Conservation (phyloP, 2,888 invertebrate genomes). For the Drosophila nr. fundita region DNA sequence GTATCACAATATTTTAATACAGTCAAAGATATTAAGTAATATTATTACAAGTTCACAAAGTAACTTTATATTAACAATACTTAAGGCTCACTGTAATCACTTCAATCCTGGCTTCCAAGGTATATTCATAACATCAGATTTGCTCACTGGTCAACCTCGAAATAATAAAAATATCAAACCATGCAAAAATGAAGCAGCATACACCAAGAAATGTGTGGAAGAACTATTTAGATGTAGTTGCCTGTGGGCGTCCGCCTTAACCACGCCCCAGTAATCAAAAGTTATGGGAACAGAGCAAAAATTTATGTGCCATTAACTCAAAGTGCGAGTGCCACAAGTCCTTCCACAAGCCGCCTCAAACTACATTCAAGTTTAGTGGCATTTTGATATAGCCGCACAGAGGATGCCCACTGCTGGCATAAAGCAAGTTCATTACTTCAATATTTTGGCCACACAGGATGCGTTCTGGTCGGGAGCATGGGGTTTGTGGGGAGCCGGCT, state of each 20-base stretch:
- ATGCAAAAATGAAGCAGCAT: background rate
- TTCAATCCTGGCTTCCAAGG: background rate
- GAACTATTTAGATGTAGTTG: constrained; percentile 19
- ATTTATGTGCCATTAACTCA: constrained; percentile 78
- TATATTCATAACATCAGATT: background rate
- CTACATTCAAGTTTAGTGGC: constrained; percentile 53
- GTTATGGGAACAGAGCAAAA: constrained; percentile 66
- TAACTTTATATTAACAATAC: background rate
- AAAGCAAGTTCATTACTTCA: constrained; percentile 70
- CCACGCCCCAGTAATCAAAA: constrained; percentile 74
- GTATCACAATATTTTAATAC: background rate
- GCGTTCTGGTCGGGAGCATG: constrained; percentile 35
- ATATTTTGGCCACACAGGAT: constrained; percentile 72
- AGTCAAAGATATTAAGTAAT: background rate
- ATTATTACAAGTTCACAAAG: background rate
- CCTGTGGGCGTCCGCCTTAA: constrained; percentile 15
- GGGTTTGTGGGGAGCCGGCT: constrained; percentile 49
- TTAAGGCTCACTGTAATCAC: background rate
- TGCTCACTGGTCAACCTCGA: background rate
- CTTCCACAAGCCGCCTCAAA: constrained; percentile 25
- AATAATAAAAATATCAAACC: background rate
- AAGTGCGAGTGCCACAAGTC: constrained; percentile 49
- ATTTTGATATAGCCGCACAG: constrained; percentile 54
- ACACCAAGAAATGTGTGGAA: constrained; percentile 3
- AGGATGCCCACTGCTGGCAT: constrained; percentile 29